Evolutionary conservation across 2,113 vertebrate species (phyloP), one percentile per base, ranked within the genome.

Genomic region (Pandion haliaetus): DNA sequence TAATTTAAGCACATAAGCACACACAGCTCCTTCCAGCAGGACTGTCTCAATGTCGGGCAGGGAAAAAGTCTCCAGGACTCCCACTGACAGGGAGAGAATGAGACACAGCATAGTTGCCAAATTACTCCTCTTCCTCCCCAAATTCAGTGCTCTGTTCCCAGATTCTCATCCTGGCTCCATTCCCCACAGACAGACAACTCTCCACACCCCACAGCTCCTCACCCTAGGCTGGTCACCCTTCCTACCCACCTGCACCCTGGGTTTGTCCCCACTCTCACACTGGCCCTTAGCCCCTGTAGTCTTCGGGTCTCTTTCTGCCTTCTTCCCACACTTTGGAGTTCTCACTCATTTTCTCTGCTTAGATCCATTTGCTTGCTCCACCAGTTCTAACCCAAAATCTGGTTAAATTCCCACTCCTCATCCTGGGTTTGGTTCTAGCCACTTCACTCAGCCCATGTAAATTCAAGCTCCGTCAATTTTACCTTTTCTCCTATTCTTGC

Each of bases 241-340:
- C 52, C 47, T 71, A 44, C 24, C 34, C 0, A 0, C 24, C n/a
- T 38, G 45, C 36, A 40, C 38, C n/a, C n/a, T 20, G 38, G 3
- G 5, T 70, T 77, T 77, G 31, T 72, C 32, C 32, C 34, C 5
- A 2, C 15, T 47, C 45, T 57, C 25, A 71, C 14, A 14, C 32
- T 55, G 20, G 34, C 38, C 10, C 6, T 65, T 24, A 44, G 16
- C n/a, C 36, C 17, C 23, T 24, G 17, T 23, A 83, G n/a, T 20
- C 31, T 71, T 26, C 44, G n/a, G 8, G 17, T 21, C 62, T 88
- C 63, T 67, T 79, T 62, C 31, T 63, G 24, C 18, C 19, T 9
- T 7, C 23, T 55, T 78, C 28, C 34, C n/a, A 25, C 1, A 0
- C 21, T 73, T 54, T 6, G 5, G 38, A 73, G 83, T 82, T 86